phyloP scores from a whole-genome alignment of 2,888 invertebrate genomes.

The Gerris lacustris region DNA sequence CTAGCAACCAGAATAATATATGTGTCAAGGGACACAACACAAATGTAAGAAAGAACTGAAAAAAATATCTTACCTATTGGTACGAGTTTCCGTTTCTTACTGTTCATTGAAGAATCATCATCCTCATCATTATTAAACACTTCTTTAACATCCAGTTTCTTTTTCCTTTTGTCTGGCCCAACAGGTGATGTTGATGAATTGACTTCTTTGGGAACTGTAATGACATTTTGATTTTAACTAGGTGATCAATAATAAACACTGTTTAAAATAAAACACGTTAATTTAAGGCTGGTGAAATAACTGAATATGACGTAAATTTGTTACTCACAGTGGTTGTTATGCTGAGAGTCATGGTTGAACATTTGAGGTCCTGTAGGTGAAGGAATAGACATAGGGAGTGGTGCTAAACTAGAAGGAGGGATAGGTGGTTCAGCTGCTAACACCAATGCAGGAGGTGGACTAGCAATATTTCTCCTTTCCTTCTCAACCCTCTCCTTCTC shows the following conservation, averaged over 20 bases:
- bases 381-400: too few species aligned
- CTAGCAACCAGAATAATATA: too few species aligned
- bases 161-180: slow-evolving; percentile 40
- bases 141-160: slow-evolving; percentile 67
- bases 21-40: too few species aligned
- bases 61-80: slow-evolving; percentile 40
- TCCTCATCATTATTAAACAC: slow-evolving; percentile 80
- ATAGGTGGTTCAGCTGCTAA: too few species aligned
- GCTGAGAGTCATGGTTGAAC: too few species aligned
- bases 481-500: neutral
- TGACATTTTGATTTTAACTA: neutral
- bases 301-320: neutral
- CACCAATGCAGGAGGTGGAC: too few species aligned
- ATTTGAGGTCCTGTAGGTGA: too few species aligned
- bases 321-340: too few species aligned
- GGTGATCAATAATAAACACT: neutral
- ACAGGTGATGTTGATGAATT: slow-evolving; percentile 24
- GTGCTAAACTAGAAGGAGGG: too few species aligned
- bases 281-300: slow-evolving; percentile 12
- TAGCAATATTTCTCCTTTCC: too few species aligned
- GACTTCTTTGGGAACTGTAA: slow-evolving; percentile 23
- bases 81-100: slow-evolving; percentile 65
- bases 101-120: slow-evolving; percentile 40
- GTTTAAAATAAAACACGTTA: neutral
- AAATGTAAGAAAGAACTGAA: too few species aligned